phyloP scores from a whole-genome alignment of 92 coral and sea anemone species.

The Anthopleura xanthogrammica region DNA sequence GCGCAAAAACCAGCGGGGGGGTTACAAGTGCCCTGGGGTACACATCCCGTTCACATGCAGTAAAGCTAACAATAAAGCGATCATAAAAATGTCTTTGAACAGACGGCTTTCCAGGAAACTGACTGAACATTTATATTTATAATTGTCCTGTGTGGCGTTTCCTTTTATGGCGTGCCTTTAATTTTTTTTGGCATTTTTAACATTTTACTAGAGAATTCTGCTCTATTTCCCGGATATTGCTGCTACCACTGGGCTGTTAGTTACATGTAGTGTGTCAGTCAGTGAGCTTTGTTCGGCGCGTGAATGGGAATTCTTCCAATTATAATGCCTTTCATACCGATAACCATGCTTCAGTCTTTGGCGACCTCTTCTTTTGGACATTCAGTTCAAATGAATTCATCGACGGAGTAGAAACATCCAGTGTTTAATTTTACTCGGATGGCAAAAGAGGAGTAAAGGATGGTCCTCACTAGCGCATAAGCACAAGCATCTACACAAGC shows the following conservation, averaged over 20 bases:
- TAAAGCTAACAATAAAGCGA: neutral
- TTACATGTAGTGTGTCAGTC: neutral
- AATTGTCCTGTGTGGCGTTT: neutral
- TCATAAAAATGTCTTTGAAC: neutral
- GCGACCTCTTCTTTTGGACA: neutral
- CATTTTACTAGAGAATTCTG: neutral
- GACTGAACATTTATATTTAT: neutral
- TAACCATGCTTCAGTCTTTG: no score
- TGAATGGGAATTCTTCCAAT: conserved; percentile 13
- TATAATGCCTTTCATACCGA: neutral
- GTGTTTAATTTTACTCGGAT: no score
- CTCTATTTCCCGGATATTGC: neutral
- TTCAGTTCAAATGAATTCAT: neutral
- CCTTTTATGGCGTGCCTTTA: neutral
- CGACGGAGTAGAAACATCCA: neutral
- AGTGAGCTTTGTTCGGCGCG: neutral
- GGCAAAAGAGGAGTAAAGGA: neutral
- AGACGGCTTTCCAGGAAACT: neutral
- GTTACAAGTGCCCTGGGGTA: neutral
- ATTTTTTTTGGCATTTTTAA: neutral
- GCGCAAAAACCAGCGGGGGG: neutral
- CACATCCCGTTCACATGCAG: neutral
- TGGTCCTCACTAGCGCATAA: neutral
- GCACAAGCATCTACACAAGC: no score
- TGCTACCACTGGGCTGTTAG: neutral